These are phyloP conservation scores for Gila robusta DNA, from an alignment of 2,797 vertebrate genomes.

Conservation along the genomic window DNA sequence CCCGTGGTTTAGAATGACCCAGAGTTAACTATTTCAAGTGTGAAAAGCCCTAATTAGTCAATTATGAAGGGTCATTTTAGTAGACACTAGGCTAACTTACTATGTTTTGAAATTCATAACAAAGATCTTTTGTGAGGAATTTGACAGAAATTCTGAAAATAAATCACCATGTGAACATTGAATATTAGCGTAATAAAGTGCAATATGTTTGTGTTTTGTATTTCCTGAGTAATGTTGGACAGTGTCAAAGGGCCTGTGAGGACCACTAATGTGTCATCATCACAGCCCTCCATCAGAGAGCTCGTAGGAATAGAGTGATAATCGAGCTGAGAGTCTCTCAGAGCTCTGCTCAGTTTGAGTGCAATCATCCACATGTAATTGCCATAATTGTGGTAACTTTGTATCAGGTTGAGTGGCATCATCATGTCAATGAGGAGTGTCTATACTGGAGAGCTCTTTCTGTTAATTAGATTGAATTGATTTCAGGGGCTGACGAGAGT, in stretches of 20 bases:
- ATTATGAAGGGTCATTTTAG: neutral
- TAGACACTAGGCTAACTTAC: neutral
- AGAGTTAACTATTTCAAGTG: neutral
- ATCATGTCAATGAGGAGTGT: conserved; percentile 63
- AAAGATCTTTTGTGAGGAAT: neutral
- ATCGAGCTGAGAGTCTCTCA: conserved; percentile 63
- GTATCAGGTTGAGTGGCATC: conserved; percentile 64
- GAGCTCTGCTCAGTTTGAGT: conserved; percentile 58
- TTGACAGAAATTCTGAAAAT: neutral
- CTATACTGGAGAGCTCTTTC: conserved; percentile 71
- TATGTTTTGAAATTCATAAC: neutral
- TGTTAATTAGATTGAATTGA: conserved; percentile 69
- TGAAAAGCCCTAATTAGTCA: neutral
- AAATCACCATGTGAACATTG: neutral
- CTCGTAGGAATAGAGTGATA: conserved; percentile 60
- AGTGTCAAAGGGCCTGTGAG: conserved; percentile 50
- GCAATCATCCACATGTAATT: conserved; percentile 71
- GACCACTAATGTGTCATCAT: conserved; percentile 62
- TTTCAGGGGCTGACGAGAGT: conserved; percentile 51
- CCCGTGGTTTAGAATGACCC: neutral
- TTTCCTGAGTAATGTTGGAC: conserved; percentile 48
- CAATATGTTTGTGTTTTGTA: conserved; percentile 12
- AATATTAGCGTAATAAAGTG: conserved; percentile 1
- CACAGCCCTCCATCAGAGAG: conserved; percentile 53
- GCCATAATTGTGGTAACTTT: conserved; percentile 71